Evolutionary conservation across 1,140 invertebrate species (phyloP), one percentile per base, ranked within the genome.

Genomic region (Spodoptera litura): DNA sequence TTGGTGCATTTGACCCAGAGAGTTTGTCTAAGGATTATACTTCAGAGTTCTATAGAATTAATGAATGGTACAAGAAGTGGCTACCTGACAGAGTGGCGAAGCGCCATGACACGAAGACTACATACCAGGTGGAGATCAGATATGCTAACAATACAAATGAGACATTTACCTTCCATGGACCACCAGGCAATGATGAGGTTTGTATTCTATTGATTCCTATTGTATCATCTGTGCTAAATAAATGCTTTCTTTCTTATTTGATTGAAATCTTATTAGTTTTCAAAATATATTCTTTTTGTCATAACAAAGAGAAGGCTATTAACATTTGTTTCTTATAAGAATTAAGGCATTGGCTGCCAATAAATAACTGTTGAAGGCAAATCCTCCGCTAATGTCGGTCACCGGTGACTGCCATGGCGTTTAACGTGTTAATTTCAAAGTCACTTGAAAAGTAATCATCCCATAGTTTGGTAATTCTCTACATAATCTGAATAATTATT

Each of bases 91-190:
- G 96, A 84, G 97, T 98, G 55, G 94, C 95, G 0, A 95, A 96
- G 44, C 95, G 98, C 79, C 98, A 98, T 86, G 98, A 99, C 87
- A 99, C 98, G 0, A 99, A 99, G 95, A 99, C 97, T 31, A 99
- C 98, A 75, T 97, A 98, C 94, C 96, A 98, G 95, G 96, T 98
- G 70, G 97, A 98, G 93, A 98, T 99, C 80, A 96, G 98, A 90
- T 98, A 99, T 95, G 97, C 98, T 0, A 99, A 99, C 90, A 98
- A 98, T 88, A 99, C 98, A 5, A 99, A 99, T 94, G 98, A 98
- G 90, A 99, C 98, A 25, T 98, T 97, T 91, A 97, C 97, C n/a
- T 99, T 98, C 93, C 98, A 99, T 87, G 98, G 98, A 71, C 98
- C 98, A n/a, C 97, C 96, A 64, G 97, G 97, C 62, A 97, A 98